Evolutionary conservation across 2,888 invertebrate species (phyloP).

Genomic region (Conus canariensis): DNA sequence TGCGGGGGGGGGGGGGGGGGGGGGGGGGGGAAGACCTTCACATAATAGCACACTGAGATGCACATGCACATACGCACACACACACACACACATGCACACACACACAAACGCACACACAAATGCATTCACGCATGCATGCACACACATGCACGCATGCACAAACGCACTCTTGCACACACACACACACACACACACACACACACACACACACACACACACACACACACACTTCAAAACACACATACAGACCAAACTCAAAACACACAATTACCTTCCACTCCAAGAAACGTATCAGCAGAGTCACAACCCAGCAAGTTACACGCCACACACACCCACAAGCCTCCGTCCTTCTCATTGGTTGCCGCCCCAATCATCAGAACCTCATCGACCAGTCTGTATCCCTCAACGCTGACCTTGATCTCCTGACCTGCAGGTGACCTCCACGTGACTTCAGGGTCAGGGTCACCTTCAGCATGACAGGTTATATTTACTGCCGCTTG

Average conservation of each 20-base stretch:
- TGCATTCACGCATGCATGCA: neutral
- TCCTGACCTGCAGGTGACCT: constrained; percentile 36
- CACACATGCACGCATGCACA: neutral
- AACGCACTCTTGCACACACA: neutral
- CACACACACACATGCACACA: too few species aligned
- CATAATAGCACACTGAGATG: too few species aligned
- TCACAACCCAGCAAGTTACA: constrained; percentile 27
- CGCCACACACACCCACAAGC: constrained; percentile 18
- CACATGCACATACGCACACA: neutral
- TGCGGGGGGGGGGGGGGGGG: too few species aligned
- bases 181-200: constrained; percentile 25
- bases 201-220: constrained; percentile 24
- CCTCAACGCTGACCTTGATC: constrained; percentile 8
- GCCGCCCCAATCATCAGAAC: neutral
- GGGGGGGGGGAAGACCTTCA: too few species aligned
- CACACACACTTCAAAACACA: constrained; percentile 15
- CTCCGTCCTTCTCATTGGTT: constrained; percentile 35
- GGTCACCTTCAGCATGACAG: constrained; percentile 15
- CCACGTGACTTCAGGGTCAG: constrained; percentile 27
- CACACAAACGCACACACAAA: too few species aligned
- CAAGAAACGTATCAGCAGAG: neutral
- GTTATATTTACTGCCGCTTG: neutral
- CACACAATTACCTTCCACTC: constrained; percentile 21
- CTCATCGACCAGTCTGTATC: constrained; percentile 22
- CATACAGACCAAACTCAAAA: neutral